A percentile compares a stretch with the other conserved stretches of the same genome.
These are phyloP conservation scores for Heterotilapia buettikoferi DNA, from an alignment of 2,113 vertebrate genomes.

Conservation along the genomic window DNA sequence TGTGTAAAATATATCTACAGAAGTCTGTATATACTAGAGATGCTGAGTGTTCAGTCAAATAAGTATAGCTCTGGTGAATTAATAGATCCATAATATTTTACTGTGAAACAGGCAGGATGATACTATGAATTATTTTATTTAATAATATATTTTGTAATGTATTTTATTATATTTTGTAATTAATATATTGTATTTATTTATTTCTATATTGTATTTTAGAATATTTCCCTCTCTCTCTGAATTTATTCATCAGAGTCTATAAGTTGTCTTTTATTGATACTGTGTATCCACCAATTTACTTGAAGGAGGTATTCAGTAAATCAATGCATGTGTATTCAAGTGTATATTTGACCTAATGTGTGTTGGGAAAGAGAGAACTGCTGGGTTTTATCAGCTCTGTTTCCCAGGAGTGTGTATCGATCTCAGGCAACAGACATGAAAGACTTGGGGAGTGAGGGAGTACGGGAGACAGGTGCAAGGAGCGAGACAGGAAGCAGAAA, in stretches of 20 bases:
- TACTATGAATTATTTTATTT: not conserved
- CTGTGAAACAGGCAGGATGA: not conserved
- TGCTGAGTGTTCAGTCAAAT: not conserved
- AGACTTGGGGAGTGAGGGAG: not conserved
- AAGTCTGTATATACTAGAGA: not conserved
- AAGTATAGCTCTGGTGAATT: not conserved
- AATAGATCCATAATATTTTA: not conserved
- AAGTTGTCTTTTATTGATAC: not conserved
- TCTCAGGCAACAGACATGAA: constrained; percentile 25
- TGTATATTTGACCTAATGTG: not conserved
- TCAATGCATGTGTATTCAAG: not conserved
- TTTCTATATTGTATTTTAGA: not conserved
- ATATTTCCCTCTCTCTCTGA: not conserved
- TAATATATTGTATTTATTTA: not conserved
- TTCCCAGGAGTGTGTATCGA: constrained; percentile 12
- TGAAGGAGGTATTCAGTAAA: not conserved
- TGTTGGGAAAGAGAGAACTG: not conserved
- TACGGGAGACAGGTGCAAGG: not conserved
- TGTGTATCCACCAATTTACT: not conserved
- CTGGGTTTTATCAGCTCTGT: constrained; percentile 1
- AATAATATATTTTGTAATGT: not conserved
- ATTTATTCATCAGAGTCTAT: not conserved
- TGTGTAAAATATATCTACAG: not conserved
- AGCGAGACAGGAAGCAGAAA: constrained; percentile 4
- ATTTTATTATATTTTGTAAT: not conserved